These are phyloP conservation scores for Channallabes apus DNA, from an alignment of 2,797 vertebrate genomes.

Conservation along the genomic window DNA sequence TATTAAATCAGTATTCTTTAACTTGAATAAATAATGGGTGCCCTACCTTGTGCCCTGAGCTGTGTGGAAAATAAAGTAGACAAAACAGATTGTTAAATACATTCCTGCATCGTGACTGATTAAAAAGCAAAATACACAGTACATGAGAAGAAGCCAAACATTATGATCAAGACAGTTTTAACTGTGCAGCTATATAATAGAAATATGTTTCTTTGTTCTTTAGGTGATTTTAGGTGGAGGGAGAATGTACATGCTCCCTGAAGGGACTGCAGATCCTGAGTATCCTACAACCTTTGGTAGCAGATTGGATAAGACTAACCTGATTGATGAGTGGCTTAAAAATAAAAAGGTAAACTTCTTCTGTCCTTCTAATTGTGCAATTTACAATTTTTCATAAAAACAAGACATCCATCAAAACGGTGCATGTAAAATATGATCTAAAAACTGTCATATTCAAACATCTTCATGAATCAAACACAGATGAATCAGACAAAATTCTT, in stretches of 20 bases:
- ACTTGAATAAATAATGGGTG: neutral
- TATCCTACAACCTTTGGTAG: constrained; percentile 53
- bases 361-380: neutral
- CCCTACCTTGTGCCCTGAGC: too few species aligned
- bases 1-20: neutral
- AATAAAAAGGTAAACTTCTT: constrained; percentile 64
- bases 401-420: neutral
- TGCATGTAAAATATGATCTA: neutral
- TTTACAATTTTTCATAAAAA: neutral
- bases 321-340: constrained; percentile 67
- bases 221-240: constrained; percentile 81
- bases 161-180: neutral
- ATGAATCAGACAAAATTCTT: neutral
- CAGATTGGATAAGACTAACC: constrained; percentile 68
- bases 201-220: constrained; percentile 4
- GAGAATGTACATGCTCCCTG: constrained; percentile 76
- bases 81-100: neutral
- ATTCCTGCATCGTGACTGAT: neutral
- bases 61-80: too few species aligned
- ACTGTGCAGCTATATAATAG: neutral
- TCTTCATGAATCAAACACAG: neutral
- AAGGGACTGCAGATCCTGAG: constrained; percentile 65
- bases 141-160: neutral
- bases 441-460: neutral
- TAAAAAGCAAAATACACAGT: neutral